Evolutionary conservation across 1,140 invertebrate genomes (phyloP).

Genomic region (Drosophila repletoides): DNA sequence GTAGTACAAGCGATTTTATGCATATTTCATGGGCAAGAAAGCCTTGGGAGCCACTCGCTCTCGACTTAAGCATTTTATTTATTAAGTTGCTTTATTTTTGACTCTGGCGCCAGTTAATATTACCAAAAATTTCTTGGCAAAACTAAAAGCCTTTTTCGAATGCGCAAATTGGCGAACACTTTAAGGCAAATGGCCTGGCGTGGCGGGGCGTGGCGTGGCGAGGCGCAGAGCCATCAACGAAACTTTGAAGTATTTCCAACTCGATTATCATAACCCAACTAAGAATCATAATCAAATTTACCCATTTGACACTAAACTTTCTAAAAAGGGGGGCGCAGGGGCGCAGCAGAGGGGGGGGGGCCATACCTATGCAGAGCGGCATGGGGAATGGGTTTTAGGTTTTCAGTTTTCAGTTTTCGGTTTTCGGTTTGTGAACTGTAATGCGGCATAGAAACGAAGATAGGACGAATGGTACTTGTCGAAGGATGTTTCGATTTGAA

Average conservation of each 20-base stretch:
- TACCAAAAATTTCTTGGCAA: neutral
- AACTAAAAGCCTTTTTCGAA: constrained; percentile 46
- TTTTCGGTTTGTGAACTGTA: too few relatives aligned
- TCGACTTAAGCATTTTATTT: constrained; percentile 23
- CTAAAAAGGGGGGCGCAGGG: constrained; percentile 4
- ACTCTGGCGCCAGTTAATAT: constrained; percentile 24
- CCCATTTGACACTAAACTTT: constrained; percentile 77
- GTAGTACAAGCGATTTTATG: constrained; percentile 62
- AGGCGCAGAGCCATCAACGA: constrained; percentile 21
- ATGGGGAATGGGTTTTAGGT: constrained; percentile 2
- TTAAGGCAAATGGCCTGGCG: constrained; percentile 2
- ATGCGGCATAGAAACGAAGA: too few relatives aligned
- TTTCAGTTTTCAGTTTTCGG: neutral
- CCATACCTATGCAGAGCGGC: too few relatives aligned
- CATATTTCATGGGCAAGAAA: constrained; percentile 66
- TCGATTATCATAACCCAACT: constrained; percentile 77
- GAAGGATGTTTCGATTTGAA: constrained; percentile 19
- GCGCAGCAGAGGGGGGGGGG: neutral
- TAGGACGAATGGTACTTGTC: too few relatives aligned
- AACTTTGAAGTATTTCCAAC: constrained; percentile 78
- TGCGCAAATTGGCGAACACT: constrained; percentile 23
- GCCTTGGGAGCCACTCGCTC: constrained; percentile 43
- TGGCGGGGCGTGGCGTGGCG: too few relatives aligned
- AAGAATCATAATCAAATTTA: constrained; percentile 74
- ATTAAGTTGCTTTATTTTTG: constrained; percentile 35